Conservation (phyloP, 2,113 vertebrate genomes). For the Pluvianellus socialis region DNA sequence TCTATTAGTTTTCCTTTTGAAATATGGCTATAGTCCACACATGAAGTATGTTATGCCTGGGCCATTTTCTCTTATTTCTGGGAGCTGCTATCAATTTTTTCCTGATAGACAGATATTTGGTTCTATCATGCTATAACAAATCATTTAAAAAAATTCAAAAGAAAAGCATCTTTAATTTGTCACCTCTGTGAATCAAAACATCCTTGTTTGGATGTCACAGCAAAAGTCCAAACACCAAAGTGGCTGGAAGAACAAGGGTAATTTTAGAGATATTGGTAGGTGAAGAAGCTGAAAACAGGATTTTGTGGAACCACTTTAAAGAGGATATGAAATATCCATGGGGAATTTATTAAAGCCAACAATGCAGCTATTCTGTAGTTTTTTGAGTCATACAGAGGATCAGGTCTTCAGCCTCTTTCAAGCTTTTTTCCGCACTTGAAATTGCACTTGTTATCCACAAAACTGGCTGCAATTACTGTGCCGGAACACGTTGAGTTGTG, state of each 20-base stretch:
- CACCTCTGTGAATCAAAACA: slow-evolving; percentile 58
- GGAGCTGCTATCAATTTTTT: slow-evolving; percentile 60
- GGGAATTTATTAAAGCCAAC: slow-evolving; percentile 7
- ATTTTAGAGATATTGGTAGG: slow-evolving; percentile 43
- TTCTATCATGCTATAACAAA: slow-evolving; percentile 40
- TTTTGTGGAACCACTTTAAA: slow-evolving; percentile 54
- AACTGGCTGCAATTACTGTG: slow-evolving; percentile 29
- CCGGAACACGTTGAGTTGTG: not conserved
- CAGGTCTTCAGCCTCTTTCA: slow-evolving; percentile 3
- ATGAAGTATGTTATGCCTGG: slow-evolving; percentile 5
- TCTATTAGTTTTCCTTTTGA: slow-evolving; percentile 38
- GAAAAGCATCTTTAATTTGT: slow-evolving; percentile 58
- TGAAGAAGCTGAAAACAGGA: slow-evolving; percentile 57
- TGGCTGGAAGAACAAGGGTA: slow-evolving; percentile 9
- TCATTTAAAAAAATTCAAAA: not conserved
- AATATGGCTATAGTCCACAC: slow-evolving; percentile 3
- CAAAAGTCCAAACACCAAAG: slow-evolving; percentile 43
- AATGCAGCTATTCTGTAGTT: not conserved
- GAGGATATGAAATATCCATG: not conserved
- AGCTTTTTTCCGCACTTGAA: not conserved
- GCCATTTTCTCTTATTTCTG: slow-evolving; percentile 54
- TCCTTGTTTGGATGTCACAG: slow-evolving; percentile 14
- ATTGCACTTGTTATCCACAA: slow-evolving; percentile 26
- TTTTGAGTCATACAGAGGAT: slow-evolving; percentile 14
- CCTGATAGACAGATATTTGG: slow-evolving; percentile 57